Evolutionary conservation across 2,888 invertebrate species (phyloP).

Genomic region (Euplagia quadripunctaria): DNA sequence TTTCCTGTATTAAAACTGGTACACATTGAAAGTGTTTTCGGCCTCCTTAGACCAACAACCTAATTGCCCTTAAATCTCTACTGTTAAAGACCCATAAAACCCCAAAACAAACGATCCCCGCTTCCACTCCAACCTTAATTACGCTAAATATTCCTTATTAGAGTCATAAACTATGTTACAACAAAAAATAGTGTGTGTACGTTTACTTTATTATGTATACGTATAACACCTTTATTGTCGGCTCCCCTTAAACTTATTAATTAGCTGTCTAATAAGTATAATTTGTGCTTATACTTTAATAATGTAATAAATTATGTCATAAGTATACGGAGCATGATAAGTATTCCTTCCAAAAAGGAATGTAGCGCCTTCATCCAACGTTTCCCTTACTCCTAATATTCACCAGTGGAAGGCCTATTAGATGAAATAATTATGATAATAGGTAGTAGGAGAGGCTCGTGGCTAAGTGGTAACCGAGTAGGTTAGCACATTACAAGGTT

Average conservation of each 20-base stretch:
- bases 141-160: constrained; percentile 9
- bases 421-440: no score
- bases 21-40: background rate
- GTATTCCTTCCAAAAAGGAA: background rate
- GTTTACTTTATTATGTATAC: background rate
- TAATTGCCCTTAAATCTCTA: constrained; percentile 10
- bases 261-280: background rate
- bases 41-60: background rate
- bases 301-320: constrained; percentile 1
- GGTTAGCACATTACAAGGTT: no score
- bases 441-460: no score
- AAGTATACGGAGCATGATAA: background rate
- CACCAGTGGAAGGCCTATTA: no score
- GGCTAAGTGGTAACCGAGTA: no score
- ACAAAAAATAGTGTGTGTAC: background rate
- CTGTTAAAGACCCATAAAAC: constrained; percentile 11
- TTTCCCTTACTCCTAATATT: no score
- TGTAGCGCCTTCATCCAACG: background rate
- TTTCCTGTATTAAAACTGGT: background rate
- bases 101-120: constrained; percentile 13
- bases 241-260: background rate
- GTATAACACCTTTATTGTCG: background rate
- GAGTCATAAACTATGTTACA: background rate
- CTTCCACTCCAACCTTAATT: constrained; percentile 1
- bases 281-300: background rate